Evolutionary conservation across 2,888 invertebrate genomes (phyloP).

Genomic region (Drosophila percnosoma): DNA sequence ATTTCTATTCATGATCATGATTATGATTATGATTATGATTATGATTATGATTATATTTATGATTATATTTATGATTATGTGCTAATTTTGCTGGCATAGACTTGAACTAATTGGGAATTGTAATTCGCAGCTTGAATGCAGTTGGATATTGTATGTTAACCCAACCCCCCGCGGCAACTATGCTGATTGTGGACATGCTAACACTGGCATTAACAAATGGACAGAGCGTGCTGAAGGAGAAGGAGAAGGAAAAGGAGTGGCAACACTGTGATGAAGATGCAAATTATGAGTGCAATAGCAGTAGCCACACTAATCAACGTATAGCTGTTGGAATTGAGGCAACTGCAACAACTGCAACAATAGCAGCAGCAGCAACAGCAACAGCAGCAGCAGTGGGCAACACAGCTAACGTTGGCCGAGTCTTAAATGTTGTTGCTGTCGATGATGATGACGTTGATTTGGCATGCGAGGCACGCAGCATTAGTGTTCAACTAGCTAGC

Average conservation of each 20-base stretch:
- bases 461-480: constrained; percentile 71
- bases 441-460: constrained; percentile 45
- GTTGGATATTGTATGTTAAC: constrained; percentile 22
- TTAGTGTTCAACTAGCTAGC: constrained; percentile 46
- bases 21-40: neutral
- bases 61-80: constrained; percentile 14
- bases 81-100: constrained; percentile 15
- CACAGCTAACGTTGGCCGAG: constrained; percentile 48
- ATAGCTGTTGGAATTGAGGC: constrained; percentile 35
- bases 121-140: constrained; percentile 28
- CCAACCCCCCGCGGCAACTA: constrained; percentile 34
- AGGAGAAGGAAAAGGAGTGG: constrained; percentile 17
- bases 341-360: constrained; percentile 30
- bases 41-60: constrained; percentile 11
- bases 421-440: constrained; percentile 22
- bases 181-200: constrained; percentile 76
- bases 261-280: constrained; percentile 42
- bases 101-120: constrained; percentile 48
- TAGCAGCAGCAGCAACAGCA: constrained; percentile 15
- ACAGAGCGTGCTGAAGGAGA: constrained; percentile 40
- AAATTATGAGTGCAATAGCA: constrained; percentile 46
- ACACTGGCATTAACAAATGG: constrained; percentile 68
- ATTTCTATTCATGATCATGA: neutral
- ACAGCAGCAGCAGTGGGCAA: constrained; percentile 47
- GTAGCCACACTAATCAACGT: constrained; percentile 20